These are phyloP conservation scores for Sitta carolinensis DNA, from an alignment of 2,797 vertebrate genomes.

Conservation along the genomic window DNA sequence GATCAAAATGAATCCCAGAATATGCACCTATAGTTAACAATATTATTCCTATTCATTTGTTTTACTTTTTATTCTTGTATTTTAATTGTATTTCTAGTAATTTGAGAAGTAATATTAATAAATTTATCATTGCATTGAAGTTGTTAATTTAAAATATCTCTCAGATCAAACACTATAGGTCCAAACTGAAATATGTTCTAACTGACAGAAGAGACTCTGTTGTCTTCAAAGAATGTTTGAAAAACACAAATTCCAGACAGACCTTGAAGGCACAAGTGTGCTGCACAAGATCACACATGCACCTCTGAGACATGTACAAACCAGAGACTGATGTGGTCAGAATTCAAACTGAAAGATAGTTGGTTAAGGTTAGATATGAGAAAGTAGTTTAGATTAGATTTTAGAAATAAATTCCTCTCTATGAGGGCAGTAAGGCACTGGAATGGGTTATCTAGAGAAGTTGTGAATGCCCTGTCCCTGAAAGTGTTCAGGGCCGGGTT, in stretches of 20 bases:
- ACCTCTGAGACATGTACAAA: not conserved
- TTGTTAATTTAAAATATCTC: not conserved
- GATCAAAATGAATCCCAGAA: conserved; percentile 5
- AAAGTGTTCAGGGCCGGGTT: not conserved
- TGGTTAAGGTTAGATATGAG: not conserved
- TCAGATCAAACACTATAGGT: not conserved
- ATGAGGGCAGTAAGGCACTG: not conserved
- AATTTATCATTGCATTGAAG: not conserved
- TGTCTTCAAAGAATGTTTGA: not conserved
- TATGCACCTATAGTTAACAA: not conserved
- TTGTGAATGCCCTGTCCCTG: not conserved
- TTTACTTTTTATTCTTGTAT: not conserved
- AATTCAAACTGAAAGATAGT: not conserved
- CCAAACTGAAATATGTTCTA: not conserved
- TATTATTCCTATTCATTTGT: not conserved
- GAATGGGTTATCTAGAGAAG: not conserved
- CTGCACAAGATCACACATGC: not conserved
- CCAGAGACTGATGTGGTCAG: not conserved
- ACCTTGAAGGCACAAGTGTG: not conserved
- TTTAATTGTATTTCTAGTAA: not conserved
- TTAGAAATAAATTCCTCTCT: not conserved
- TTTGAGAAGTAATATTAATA: not conserved
- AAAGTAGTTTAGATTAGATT: not conserved
- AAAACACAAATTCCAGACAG: not conserved
- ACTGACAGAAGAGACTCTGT: not conserved